Conservation (phyloP, 2,888 invertebrate genomes). For the Spilarctia lutea region DNA sequence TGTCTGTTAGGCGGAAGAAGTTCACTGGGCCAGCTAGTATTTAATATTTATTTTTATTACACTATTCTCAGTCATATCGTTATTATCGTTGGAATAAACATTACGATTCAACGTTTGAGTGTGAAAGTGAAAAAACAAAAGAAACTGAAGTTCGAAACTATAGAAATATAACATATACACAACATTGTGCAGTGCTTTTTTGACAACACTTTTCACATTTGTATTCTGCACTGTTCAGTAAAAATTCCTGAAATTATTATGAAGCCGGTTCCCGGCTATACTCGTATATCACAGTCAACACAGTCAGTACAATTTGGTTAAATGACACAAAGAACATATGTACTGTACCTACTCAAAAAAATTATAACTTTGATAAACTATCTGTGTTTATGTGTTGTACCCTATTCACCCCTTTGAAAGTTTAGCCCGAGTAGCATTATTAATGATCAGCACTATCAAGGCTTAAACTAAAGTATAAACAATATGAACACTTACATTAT, state of each 20-base stretch:
- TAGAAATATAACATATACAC: neutral
- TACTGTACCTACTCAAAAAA: neutral
- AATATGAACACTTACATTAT: neutral
- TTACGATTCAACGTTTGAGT: constrained; percentile 4
- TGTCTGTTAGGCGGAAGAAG: too few species aligned
- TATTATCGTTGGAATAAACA: constrained; percentile 5
- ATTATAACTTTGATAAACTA: neutral
- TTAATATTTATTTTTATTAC: constrained; percentile 38
- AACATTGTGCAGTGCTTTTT: neutral
- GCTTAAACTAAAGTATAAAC: neutral
- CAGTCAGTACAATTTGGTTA: neutral
- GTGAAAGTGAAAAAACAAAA: neutral
- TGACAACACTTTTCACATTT: neutral
- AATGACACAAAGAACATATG: neutral
- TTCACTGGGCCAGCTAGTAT: too few species aligned
- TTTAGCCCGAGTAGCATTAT: neutral
- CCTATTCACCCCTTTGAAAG: neutral
- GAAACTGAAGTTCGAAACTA: neutral
- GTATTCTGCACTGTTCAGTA: neutral
- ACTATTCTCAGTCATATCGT: constrained; percentile 22
- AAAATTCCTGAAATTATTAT: neutral
- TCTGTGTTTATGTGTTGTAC: neutral
- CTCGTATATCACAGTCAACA: neutral
- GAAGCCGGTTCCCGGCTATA: neutral
- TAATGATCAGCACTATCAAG: neutral